These are phyloP conservation scores for Lophius americanus DNA, from an alignment of 2,797 vertebrate genomes.

Conservation along the genomic window DNA sequence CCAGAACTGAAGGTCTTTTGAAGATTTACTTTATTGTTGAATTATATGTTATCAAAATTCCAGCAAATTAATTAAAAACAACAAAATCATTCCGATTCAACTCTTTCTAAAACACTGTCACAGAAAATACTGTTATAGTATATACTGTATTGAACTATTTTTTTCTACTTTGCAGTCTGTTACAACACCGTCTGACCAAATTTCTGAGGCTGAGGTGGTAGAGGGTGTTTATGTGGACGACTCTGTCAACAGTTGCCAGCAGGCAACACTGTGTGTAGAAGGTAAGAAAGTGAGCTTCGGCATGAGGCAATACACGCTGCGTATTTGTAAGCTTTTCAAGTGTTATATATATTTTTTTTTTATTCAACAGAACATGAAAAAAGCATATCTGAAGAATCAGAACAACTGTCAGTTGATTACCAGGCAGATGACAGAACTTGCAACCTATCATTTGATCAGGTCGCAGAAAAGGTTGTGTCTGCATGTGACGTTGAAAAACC, in stretches of 20 bases:
- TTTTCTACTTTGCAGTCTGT: constrained; percentile 38
- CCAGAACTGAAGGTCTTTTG: background rate
- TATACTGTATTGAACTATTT: background rate
- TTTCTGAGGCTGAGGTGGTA: constrained; percentile 55
- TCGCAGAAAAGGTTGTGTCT: constrained; percentile 23
- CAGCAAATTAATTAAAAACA: background rate
- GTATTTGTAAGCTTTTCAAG: constrained; percentile 8
- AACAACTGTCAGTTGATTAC: constrained; percentile 21
- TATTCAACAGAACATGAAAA: constrained; percentile 44
- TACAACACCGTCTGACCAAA: constrained; percentile 16
- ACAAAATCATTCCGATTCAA: background rate
- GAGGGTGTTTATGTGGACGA: constrained; percentile 56
- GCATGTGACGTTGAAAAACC: constrained; percentile 36
- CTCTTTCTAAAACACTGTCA: background rate
- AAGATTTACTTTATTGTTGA: background rate
- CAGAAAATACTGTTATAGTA: background rate
- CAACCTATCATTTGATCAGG: constrained; percentile 34
- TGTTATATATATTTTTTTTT: constrained; percentile 14
- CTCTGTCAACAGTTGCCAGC: constrained; percentile 20
- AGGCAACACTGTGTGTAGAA: constrained; percentile 22
- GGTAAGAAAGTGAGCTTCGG: constrained; percentile 37
- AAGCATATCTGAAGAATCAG: constrained; percentile 20
- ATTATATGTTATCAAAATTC: background rate
- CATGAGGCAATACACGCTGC: background rate
- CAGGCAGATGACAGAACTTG: constrained; percentile 21